A percentile compares a stretch with the other conserved stretches of the same genome.
phyloP scores from a whole-genome alignment of 2,797 vertebrate genomes.

The Syngnathus acus region DNA sequence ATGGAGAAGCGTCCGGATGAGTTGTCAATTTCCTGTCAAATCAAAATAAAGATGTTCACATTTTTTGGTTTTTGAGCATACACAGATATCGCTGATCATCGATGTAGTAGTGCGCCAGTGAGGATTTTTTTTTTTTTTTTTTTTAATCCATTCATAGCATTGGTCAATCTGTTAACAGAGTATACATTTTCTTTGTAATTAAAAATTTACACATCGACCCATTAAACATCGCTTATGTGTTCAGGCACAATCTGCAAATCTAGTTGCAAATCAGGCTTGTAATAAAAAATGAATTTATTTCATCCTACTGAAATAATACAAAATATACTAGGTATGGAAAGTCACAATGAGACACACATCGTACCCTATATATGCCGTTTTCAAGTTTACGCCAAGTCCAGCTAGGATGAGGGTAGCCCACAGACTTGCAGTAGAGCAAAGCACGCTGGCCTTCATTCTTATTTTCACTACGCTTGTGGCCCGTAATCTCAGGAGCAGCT shows the following conservation, averaged over 20 bases:
- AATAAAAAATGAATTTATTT: background rate
- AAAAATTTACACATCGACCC: no score
- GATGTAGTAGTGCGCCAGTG: background rate
- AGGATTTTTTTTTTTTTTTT: background rate
- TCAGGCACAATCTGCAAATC: no score
- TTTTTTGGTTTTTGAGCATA: no score
- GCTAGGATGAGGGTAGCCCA: slow-evolving; percentile 85
- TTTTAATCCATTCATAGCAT: background rate
- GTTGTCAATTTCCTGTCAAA: slow-evolving; percentile 81
- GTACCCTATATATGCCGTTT: slow-evolving; percentile 71
- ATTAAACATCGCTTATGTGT: no score
- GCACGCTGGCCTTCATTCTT: slow-evolving; percentile 91
- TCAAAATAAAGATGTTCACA: background rate
- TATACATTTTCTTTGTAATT: no score
- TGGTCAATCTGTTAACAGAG: no score
- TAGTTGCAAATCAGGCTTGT: background rate
- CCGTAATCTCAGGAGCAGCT: slow-evolving; percentile 87
- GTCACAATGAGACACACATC: slow-evolving; percentile 20
- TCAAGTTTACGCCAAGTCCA: slow-evolving; percentile 90
- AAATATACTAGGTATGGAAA: background rate
- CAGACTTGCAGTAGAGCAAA: slow-evolving; percentile 88
- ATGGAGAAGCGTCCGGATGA: slow-evolving; percentile 81
- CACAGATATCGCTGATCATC: background rate
- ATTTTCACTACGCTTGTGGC: slow-evolving; percentile 96
- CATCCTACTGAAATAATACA: background rate